phyloP scores from a whole-genome alignment of 2,888 invertebrate species.

The Drosophila anomalata region DNA sequence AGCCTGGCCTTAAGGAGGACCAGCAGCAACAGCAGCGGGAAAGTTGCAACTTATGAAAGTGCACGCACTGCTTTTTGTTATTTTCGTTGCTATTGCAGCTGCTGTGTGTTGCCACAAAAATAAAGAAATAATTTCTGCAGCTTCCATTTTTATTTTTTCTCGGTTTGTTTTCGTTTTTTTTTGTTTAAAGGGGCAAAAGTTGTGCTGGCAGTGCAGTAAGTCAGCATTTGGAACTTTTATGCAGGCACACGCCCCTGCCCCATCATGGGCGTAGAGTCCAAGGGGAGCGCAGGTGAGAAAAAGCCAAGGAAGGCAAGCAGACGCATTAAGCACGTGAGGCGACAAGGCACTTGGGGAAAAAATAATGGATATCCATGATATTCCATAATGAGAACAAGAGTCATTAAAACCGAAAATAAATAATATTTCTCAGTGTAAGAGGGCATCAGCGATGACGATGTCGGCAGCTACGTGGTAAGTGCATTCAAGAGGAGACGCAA shows the following conservation, averaged over 20 bases:
- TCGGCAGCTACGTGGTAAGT: slow-evolving; percentile 35
- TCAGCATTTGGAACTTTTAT: slow-evolving; percentile 74
- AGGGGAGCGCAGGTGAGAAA: slow-evolving; percentile 5
- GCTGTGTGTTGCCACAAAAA: slow-evolving; percentile 46
- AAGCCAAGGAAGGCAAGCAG: slow-evolving; percentile 6
- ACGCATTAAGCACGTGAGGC: slow-evolving; percentile 51
- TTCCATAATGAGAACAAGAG: neutral
- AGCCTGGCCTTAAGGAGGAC: slow-evolving; percentile 21
- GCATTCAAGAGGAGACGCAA: slow-evolving; percentile 28
- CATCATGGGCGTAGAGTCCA: neutral
- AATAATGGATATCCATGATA: neutral
- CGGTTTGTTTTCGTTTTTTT: slow-evolving; percentile 19
- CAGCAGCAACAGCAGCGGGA: slow-evolving; percentile 41
- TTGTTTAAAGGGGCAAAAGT: slow-evolving; percentile 54
- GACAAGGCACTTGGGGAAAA: slow-evolving; percentile 6
- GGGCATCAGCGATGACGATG: slow-evolving; percentile 12
- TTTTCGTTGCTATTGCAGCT: slow-evolving; percentile 37
- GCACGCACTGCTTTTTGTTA: slow-evolving; percentile 59
- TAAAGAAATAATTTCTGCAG: slow-evolving; percentile 53
- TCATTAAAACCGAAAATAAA: neutral
- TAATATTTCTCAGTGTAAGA: slow-evolving; percentile 15
- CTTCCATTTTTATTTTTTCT: slow-evolving; percentile 15
- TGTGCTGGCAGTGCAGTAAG: slow-evolving; percentile 65
- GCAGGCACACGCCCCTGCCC: slow-evolving; percentile 65
- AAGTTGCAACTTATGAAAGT: slow-evolving; percentile 77